Evolutionary conservation across 2,113 vertebrate species (phyloP).

Genomic region (Thinocorus orbignyianus): DNA sequence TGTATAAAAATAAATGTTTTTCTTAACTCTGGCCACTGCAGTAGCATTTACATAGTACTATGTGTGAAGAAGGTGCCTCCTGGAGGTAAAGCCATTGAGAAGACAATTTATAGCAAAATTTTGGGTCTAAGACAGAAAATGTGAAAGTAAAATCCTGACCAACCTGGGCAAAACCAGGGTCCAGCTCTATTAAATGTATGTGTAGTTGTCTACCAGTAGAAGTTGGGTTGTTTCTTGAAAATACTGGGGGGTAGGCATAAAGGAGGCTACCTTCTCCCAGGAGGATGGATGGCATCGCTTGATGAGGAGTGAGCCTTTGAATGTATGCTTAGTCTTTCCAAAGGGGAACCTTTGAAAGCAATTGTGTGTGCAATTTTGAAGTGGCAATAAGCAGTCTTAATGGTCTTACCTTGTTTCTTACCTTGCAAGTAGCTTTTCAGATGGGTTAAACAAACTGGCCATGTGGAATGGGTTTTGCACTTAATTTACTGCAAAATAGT

Average conservation of each 20-base stretch:
- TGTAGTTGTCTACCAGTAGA: neutral
- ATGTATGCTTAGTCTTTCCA: neutral
- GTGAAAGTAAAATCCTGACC: neutral
- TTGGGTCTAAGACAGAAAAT: neutral
- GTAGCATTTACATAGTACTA: neutral
- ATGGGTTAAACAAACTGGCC: neutral
- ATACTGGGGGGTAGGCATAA: neutral
- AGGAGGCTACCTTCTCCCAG: neutral
- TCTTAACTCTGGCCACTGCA: neutral
- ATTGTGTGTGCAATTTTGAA: neutral
- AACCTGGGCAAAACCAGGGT: neutral
- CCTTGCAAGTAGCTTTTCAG: neutral
- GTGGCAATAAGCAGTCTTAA: neutral
- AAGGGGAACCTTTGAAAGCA: neutral
- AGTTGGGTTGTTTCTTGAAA: neutral
- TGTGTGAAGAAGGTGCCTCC: neutral
- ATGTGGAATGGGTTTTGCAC: neutral
- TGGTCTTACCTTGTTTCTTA: neutral
- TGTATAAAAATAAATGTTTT: neutral
- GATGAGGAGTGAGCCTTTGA: neutral
- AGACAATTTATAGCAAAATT: neutral
- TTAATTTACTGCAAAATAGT: neutral
- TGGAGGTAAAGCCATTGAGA: neutral
- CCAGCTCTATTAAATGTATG: neutral
- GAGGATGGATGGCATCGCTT: too few species aligned